Conservation (phyloP, 23 tunicate species). For the Corella eumyota region DNA sequence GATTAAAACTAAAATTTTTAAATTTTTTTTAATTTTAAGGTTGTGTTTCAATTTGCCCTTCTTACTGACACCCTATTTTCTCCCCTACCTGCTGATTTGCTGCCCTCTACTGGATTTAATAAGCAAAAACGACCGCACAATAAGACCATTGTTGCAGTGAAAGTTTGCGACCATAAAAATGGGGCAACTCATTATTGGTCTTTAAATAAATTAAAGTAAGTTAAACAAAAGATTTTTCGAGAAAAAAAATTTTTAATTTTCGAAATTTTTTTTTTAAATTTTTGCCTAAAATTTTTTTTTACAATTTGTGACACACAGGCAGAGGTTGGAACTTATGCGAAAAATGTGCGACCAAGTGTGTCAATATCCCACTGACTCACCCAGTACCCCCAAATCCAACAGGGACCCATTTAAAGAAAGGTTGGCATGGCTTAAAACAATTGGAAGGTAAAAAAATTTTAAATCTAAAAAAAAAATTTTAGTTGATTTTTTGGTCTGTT, state of each 20-base stretch:
- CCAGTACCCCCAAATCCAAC: constrained; percentile 7
- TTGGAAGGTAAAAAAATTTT: constrained; percentile 30
- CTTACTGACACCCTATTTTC: constrained; percentile 79
- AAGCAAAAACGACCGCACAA: constrained; percentile 25
- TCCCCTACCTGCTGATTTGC: constrained; percentile 68
- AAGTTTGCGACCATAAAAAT: constrained; percentile 73
- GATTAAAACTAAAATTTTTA: neutral
- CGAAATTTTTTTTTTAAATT: neutral
- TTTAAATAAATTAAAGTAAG: constrained; percentile 55
- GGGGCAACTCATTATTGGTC: constrained; percentile 93
- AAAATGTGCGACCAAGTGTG: constrained; percentile 93
- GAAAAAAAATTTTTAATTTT: neutral
- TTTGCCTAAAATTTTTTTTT: neutral
- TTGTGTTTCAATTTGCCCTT: constrained; percentile 78
- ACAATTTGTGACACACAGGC: constrained; percentile 12
- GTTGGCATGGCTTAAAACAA: constrained; percentile 56
- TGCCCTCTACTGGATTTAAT: constrained; percentile 23
- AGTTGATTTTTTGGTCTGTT: too few relatives aligned
- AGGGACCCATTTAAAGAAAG: constrained; percentile 40
- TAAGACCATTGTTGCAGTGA: constrained; percentile 74
- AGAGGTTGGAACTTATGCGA: constrained; percentile 82
- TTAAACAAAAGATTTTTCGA: neutral
- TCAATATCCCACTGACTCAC: constrained; percentile 16
- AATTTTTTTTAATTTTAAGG: constrained; percentile 21
- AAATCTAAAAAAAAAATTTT: too few relatives aligned